Evolutionary conservation across 2,888 invertebrate species (phyloP).

Genomic region (Eulithis testata): DNA sequence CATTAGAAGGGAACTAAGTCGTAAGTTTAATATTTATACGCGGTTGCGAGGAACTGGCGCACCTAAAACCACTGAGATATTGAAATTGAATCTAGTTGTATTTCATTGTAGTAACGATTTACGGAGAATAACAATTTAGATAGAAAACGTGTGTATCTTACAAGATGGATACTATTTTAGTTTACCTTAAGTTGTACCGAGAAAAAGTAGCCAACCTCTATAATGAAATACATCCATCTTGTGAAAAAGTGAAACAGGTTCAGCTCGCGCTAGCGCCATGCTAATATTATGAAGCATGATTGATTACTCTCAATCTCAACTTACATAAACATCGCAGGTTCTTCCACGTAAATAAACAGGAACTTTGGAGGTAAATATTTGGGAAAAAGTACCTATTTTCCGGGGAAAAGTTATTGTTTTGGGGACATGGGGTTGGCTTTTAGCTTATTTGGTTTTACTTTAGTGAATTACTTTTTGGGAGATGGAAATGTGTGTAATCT

Average conservation of each 20-base stretch:
- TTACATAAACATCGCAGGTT: slow-evolving; percentile 28
- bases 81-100: too few relatives aligned
- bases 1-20: too few relatives aligned
- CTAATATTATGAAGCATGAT: slow-evolving; percentile 43
- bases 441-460: slow-evolving; percentile 32
- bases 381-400: slow-evolving; percentile 19
- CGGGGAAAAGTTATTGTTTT: slow-evolving; percentile 28
- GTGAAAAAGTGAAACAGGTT: slow-evolving; percentile 26
- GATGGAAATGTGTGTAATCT: slow-evolving; percentile 1
- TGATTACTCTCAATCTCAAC: slow-evolving; percentile 38
- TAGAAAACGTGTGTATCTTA: too few relatives aligned
- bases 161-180: background rate
- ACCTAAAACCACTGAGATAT: too few relatives aligned
- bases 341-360: slow-evolving; percentile 24
- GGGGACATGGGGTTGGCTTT: slow-evolving; percentile 26
- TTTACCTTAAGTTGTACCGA: background rate
- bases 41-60: too few relatives aligned
- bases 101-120: too few relatives aligned
- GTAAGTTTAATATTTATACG: too few relatives aligned
- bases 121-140: too few relatives aligned
- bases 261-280: slow-evolving; percentile 22
- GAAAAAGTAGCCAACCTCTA: slow-evolving; percentile 8
- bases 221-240: slow-evolving; percentile 34
- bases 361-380: slow-evolving; percentile 32
- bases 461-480: slow-evolving; percentile 21